phyloP scores from a whole-genome alignment of 2,888 invertebrate genomes.

The Tetheella fluctuosa region DNA sequence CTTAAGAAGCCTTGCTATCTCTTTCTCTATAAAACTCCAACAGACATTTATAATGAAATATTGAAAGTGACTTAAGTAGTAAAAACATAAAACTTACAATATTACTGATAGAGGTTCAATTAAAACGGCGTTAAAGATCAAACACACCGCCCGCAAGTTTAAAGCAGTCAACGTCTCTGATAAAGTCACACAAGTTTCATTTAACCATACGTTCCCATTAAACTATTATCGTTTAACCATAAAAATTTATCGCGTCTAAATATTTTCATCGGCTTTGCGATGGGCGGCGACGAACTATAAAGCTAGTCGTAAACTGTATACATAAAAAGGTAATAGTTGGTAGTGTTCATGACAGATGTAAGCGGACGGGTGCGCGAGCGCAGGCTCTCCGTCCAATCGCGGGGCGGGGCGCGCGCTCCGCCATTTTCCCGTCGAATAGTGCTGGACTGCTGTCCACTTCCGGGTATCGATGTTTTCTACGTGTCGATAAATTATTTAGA shows the following conservation, averaged over 20 bases:
- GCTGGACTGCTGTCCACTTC: not conserved
- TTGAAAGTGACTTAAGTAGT: slow-evolving; percentile 11
- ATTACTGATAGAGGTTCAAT: slow-evolving; percentile 39
- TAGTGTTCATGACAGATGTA: slow-evolving; percentile 53
- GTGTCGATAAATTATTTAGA: slow-evolving; percentile 44
- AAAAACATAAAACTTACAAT: slow-evolving; percentile 1
- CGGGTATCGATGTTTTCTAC: slow-evolving; percentile 29
- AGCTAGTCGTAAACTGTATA: slow-evolving; percentile 46
- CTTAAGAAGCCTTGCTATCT: not conserved
- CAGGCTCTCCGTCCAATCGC: slow-evolving; percentile 46
- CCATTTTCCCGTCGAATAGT: slow-evolving; percentile 51
- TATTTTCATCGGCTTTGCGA: slow-evolving; percentile 66
- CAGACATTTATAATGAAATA: slow-evolving; percentile 1
- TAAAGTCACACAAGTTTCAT: slow-evolving; percentile 52
- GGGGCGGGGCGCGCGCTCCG: slow-evolving; percentile 34
- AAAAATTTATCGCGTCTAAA: slow-evolving; percentile 75
- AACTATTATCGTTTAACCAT: slow-evolving; percentile 69
- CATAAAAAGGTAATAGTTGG: slow-evolving; percentile 59
- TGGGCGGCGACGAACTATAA: slow-evolving; percentile 52
- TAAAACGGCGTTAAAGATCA: slow-evolving; percentile 54
- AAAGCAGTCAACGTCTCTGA: slow-evolving; percentile 54
- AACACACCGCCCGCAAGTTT: slow-evolving; percentile 49
- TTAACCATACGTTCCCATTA: slow-evolving; percentile 55
- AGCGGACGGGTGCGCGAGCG: slow-evolving; percentile 43
- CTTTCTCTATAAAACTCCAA: not conserved